Base-by-base conservation (phyloP, 2,888 invertebrate genomes). In the Macaria notata region DNA sequence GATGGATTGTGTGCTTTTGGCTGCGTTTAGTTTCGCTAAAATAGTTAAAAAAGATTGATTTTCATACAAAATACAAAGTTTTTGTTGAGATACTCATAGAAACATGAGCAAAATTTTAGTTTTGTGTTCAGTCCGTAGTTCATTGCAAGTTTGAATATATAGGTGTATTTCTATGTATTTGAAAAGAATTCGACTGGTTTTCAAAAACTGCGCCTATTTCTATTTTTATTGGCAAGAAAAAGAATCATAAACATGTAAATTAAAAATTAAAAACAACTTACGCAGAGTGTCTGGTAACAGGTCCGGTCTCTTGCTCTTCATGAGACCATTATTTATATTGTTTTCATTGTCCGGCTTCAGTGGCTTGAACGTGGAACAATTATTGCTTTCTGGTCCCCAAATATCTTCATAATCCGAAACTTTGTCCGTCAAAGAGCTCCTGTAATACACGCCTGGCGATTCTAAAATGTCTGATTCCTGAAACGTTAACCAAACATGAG, bases 371-470 rank as follows among this genome's bases (percentile, higher is more conserved):
- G 90, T 87, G 41, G 92, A 86, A 66, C 91, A 88, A 62, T 81
- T 86, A 65, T 89, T 90, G 62, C 83, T 81, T 75, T 94, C 94
- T 53, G 94, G 94, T 63, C 95, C 94, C 98, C 98, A 98, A 70
- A 98, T 95, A 79, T 98, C 98, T 88, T 98, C 98, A 78, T 98
- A 98, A 84, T 98, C 98, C 71, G 98, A 98, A 46, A 96, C 95
- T 89, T 98, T 98, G 79, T 98, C 98, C 62, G 96, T 95, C 38
- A 98, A 92, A 1, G 96, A 96, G 83, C 97, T 97, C 70, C 96
- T 93, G 78, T 96, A 97, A 76, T 97, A 97, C 51, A 95, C 93
- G 62, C 94, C 94, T 38, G 95, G 95, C 53, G 96, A 96, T 82
- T 97, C 97, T 65, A 97, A 88, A 61, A 97, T 96, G 77, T 97